Base-by-base conservation (phyloP, 1,140 invertebrate species). In the Mylabris phalerata region DNA sequence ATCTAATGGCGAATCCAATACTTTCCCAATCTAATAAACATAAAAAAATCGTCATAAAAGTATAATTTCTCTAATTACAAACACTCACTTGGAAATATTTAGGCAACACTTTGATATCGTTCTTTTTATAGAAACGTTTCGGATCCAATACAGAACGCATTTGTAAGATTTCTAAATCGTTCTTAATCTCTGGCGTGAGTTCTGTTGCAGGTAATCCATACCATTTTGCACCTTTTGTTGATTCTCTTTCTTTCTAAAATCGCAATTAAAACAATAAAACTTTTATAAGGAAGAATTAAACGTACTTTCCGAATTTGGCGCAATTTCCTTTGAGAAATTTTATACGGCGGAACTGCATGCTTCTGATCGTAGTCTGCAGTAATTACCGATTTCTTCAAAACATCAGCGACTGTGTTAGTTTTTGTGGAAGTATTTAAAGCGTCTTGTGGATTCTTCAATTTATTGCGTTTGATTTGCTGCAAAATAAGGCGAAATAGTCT, bases 61-160 rank as follows among this genome's bases (percentile, higher is more conserved):
- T 51, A 7, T 42, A 24, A 19, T 19, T 19, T 19, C 19, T 19
- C 19, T 19, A 19, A 19, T 19, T 19, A 60, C 19, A 32, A 24
- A 45, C 38, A 48, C 50, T 71, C 73, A 89, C 87, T 77, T 94
- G 89, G 72, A 98, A 97, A 72, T 92, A 95, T 79, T 96, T 97
- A 0, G 93, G 93, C 32, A 93, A 68, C 1, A 82, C 83, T 76
- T 90, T 87, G 40, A 88, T 79, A 71, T 95, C 92, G 73, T 92
- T 94, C 63, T 90, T 90, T 73, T 96, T 97, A 75, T 96, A 98
- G 70, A 97, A 97, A 51, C 84, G 84, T 74, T 95, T 96, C 0
- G 92, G 88, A 79, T 98, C 89, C 3, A 98, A 76, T 4, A 84
- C 89, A n/a, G 89, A 88, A 70, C 95, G 83, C 93, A 98, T 95